These are phyloP conservation scores for Muscicapa comitata DNA, from an alignment of 2,797 vertebrate genomes.

Conservation along the genomic window DNA sequence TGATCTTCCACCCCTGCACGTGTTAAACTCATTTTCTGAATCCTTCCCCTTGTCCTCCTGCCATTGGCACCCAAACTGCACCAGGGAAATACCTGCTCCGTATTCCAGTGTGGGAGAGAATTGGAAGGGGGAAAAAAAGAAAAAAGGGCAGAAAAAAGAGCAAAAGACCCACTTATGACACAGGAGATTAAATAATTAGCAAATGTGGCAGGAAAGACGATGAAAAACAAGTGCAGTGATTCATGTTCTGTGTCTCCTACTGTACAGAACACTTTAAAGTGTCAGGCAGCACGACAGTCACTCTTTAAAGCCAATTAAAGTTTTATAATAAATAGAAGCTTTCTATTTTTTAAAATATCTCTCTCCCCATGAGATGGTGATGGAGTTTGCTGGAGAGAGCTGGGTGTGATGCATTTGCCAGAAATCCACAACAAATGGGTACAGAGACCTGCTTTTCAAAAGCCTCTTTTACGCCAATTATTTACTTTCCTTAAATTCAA, in stretches of 20 bases:
- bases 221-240: constrained; percentile 68
- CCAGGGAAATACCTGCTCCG: not conserved
- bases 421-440: constrained; percentile 22
- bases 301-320: constrained; percentile 69
- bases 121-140: not conserved
- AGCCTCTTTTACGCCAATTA: not conserved
- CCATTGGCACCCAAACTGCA: too few species aligned
- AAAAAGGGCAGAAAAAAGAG: not conserved
- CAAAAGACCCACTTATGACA: constrained; percentile 55
- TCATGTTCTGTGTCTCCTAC: constrained; percentile 70
- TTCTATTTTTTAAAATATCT: not conserved
- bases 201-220: constrained; percentile 56
- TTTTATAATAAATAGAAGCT: constrained; percentile 59
- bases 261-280: constrained; percentile 59
- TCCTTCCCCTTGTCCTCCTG: not conserved
- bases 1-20: not conserved
- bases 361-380: constrained; percentile 1
- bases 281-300: constrained; percentile 59
- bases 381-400: not conserved
- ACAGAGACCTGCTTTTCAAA: constrained; percentile 1
- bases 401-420: not conserved
- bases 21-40: not conserved
- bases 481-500: constrained; percentile 25
- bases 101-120: not conserved
- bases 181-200: constrained; percentile 66